phyloP scores from a whole-genome alignment of 37 sponge, comb jelly and placozoan genomes.

The Aplysina aerophoba region DNA sequence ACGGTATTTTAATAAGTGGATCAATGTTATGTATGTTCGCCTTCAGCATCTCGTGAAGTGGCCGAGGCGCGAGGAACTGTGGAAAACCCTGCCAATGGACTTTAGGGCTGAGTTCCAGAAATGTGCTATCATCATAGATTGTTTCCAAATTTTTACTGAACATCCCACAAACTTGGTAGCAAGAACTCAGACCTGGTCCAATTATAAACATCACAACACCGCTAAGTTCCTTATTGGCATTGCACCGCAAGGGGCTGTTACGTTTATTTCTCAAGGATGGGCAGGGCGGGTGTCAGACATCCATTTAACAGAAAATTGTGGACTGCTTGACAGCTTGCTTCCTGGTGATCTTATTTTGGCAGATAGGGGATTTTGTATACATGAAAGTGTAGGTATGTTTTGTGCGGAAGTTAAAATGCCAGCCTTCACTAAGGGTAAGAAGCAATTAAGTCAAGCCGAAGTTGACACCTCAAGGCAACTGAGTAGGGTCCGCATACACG shows the following conservation, averaged over 20 bases:
- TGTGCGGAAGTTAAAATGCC: constrained; percentile 30
- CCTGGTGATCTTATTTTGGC: constrained; percentile 60
- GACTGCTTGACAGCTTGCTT: constrained; percentile 17
- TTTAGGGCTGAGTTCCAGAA: constrained; percentile 24
- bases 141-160: constrained; percentile 45
- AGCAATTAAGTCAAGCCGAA: constrained; percentile 25
- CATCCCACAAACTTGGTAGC: constrained; percentile 32
- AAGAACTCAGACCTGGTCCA: constrained; percentile 53
- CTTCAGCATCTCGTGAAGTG: constrained; percentile 28
- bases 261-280: constrained; percentile 57
- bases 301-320: constrained; percentile 54
- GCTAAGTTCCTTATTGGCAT: constrained; percentile 49
- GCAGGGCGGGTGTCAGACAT: constrained; percentile 53
- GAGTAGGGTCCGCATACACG: constrained; percentile 45
- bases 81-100: constrained; percentile 21
- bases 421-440: constrained; percentile 37
- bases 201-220: constrained; percentile 60
- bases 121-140: constrained; percentile 40
- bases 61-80: constrained; percentile 42
- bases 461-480: constrained; percentile 39
- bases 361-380: constrained; percentile 47
- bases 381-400: constrained; percentile 43
- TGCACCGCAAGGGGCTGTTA: constrained; percentile 42
- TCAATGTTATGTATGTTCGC: constrained; percentile 32
- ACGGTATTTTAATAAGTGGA: constrained; percentile 51